phyloP scores from a whole-genome alignment of 2,888 invertebrate species.

The Pyrochroa serraticornis region DNA sequence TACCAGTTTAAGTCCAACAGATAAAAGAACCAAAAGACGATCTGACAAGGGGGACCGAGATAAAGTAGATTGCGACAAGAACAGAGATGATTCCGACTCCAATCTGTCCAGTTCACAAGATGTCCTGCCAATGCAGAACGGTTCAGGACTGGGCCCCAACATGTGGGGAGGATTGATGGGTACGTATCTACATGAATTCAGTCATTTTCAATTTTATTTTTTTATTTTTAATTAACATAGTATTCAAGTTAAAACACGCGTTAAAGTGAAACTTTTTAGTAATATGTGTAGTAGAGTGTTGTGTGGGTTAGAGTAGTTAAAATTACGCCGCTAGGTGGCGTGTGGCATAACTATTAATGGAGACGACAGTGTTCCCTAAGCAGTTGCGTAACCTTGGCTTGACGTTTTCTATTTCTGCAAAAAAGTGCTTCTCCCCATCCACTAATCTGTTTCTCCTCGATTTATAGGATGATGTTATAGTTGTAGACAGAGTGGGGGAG shows the following conservation, averaged over 20 bases:
- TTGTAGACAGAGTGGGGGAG: too few relatives aligned
- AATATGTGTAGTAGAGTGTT: too few relatives aligned
- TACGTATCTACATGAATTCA: conserved; percentile 29
- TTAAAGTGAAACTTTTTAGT: too few relatives aligned
- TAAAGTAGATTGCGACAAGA: conserved; percentile 57
- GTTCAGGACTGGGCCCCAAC: conserved; percentile 47
- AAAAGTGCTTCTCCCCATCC: too few relatives aligned
- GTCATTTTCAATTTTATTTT: conserved; percentile 33
- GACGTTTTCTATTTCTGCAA: too few relatives aligned
- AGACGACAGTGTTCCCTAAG: too few relatives aligned
- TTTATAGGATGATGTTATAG: too few relatives aligned
- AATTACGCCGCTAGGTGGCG: too few relatives aligned
- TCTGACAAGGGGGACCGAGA: conserved; percentile 42
- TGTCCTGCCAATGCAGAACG: conserved; percentile 45
- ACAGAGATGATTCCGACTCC: conserved; percentile 57
- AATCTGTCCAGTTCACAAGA: conserved; percentile 54
- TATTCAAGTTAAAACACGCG: neutral
- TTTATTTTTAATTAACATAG: conserved; percentile 1
- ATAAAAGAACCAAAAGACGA: conserved; percentile 40
- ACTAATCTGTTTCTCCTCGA: too few relatives aligned
- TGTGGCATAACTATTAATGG: too few relatives aligned
- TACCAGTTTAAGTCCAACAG: conserved; percentile 53
- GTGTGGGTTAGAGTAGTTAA: too few relatives aligned
- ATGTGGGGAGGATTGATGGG: conserved; percentile 57
- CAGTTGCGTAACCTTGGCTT: too few relatives aligned